Evolutionary conservation across 64 coral and sea anemone species (phyloP), one percentile per base, ranked within the genome.

Genomic region (Catalaphyllia jardinei): DNA sequence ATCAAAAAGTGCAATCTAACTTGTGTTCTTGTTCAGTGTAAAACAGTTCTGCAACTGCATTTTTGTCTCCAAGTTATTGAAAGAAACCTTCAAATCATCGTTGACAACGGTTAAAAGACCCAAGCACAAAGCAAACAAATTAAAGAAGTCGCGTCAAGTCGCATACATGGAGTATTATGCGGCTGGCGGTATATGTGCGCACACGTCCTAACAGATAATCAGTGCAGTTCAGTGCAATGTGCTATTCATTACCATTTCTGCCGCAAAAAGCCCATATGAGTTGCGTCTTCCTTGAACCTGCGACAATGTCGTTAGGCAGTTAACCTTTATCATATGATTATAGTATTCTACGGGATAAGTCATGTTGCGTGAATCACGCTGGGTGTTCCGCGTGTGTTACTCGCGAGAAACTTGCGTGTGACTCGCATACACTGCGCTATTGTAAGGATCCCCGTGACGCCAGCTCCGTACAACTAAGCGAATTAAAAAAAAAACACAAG

Each of bases 251-350:
- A 76, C 74, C 74, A 76, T 76, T 49, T 76, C 79, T 82, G 19
- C 60, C 57, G n/a, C 64, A 63, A 82, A 30, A 64, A 65, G 60
- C 59, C 29, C 79, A 24, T 64, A 60, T 11, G 79, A 82, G 27
- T 22, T 5, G 7, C 59, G 79, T 61, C 79, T 82, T 63, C 4
- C 16, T 30, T 30, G 31, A 63, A 64, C 60, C 79, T 82, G 79
- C 22, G 16, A 30, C 31, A 62, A 82, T 64, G 28, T 82, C 33
- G 79, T 82, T 80, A 60, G 18, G 79, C 28, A 15, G 64, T 42
- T 63, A 63, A 60, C 31, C 11, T 82, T 39, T 62, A 60, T 46
- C 20, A 5, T 5, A 20, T 10, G 25, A 67, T 22, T n/a, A 25
- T n/a, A n/a, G 20, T 8, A 24, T 10, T 67, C 3, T 20, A 17